These are phyloP conservation scores for Sweltsa coloradensis DNA, from an alignment of 1,140 invertebrate genomes.

Conservation along the genomic window DNA sequence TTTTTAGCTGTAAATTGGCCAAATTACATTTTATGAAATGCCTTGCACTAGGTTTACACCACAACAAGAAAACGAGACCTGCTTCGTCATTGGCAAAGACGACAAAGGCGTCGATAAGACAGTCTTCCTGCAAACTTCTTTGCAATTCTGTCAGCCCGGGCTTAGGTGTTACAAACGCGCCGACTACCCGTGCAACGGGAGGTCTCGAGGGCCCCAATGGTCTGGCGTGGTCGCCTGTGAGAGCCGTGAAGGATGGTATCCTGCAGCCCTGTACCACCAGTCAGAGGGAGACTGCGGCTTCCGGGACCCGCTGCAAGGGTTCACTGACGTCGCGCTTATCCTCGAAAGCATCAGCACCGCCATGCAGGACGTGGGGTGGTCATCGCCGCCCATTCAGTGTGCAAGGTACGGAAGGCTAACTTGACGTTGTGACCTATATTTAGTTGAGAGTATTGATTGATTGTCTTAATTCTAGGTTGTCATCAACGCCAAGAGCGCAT, in stretches of 20 bases:
- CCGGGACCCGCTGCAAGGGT: background rate
- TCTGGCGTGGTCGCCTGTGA: conserved; percentile 45
- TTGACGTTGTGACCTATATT: too few relatives aligned
- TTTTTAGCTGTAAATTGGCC: too few relatives aligned
- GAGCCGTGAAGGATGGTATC: conserved; percentile 42
- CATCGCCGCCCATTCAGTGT: background rate
- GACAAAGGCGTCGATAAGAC: conserved; percentile 27
- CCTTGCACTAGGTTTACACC: conserved; percentile 16
- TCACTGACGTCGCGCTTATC: background rate
- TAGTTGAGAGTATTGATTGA: too few relatives aligned
- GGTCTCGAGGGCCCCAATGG: conserved; percentile 26
- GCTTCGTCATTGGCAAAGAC: conserved; percentile 36
- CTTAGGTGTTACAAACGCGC: conserved; percentile 36
- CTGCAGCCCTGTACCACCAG: conserved; percentile 41
- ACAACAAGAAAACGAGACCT: conserved; percentile 31
- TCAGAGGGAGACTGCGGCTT: conserved; percentile 36
- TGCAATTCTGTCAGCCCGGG: conserved; percentile 33
- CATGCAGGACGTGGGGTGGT: background rate
- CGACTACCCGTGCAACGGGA: conserved; percentile 14
- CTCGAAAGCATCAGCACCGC: background rate
- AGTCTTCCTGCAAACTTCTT: conserved; percentile 31
- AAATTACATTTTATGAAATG: conserved; percentile 26
- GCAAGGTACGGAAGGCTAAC: background rate
- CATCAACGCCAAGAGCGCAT: too few relatives aligned
- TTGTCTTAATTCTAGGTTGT: too few relatives aligned